phyloP scores from a whole-genome alignment of 2,797 vertebrate species.

The Phrynocephalus forsythii region DNA sequence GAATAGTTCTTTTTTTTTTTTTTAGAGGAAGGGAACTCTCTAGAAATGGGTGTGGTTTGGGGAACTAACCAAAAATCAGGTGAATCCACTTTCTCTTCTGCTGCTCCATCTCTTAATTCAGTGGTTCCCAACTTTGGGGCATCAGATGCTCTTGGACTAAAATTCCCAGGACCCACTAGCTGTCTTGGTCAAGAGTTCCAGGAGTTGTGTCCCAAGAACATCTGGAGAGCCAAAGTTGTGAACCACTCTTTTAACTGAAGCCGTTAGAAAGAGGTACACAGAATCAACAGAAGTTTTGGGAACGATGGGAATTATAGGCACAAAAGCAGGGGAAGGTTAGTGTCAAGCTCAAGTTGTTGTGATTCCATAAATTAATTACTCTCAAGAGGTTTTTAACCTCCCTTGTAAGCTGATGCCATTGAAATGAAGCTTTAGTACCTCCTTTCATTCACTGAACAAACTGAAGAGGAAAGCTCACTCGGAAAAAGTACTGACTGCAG shows the following conservation, averaged over 20 bases:
- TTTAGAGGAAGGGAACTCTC: neutral
- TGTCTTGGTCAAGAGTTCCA: too few species aligned
- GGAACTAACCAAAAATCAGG: neutral
- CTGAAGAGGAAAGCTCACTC: slow-evolving; percentile 20
- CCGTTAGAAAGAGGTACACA: neutral
- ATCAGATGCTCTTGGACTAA: too few species aligned
- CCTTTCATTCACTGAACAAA: neutral
- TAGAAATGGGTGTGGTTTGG: neutral
- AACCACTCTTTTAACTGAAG: neutral
- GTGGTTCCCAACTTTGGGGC: too few species aligned
- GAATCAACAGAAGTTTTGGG: slow-evolving; percentile 32
- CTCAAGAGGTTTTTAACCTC: neutral
- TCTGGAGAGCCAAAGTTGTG: too few species aligned
- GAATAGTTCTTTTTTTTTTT: neutral
- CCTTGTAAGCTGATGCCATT: neutral
- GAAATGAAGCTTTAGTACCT: neutral
- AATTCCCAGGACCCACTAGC: too few species aligned
- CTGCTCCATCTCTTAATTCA: neutral
- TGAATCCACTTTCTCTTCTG: neutral
- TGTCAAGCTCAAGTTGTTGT: neutral
- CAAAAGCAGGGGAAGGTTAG: neutral
- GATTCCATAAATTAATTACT: slow-evolving; percentile 25
- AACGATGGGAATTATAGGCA: neutral
- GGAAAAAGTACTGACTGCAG: slow-evolving; percentile 9
- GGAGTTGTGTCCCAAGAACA: too few species aligned